A percentile compares a stretch with the other conserved stretches of the same genome.
Conservation (phyloP, 2,888 invertebrate genomes). For the Sisyra terminalis region DNA sequence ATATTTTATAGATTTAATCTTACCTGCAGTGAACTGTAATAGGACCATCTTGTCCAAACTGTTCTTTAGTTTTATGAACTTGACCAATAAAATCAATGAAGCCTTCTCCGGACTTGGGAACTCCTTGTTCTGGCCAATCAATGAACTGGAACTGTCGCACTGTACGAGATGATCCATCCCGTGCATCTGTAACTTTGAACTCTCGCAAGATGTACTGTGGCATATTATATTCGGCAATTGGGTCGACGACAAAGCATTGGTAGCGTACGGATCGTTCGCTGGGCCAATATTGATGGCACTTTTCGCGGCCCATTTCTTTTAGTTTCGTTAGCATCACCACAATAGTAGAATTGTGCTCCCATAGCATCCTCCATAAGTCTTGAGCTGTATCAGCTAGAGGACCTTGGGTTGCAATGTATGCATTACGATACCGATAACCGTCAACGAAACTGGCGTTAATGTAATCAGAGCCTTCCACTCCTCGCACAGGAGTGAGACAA, state of each 20-base stretch:
- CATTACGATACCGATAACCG: constrained; percentile 81
- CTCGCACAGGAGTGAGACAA: constrained; percentile 77
- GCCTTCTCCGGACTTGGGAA: constrained; percentile 94
- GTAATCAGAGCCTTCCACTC: constrained; percentile 91
- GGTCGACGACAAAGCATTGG: constrained; percentile 96
- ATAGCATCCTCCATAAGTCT: constrained; percentile 99
- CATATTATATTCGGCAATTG: constrained; percentile 99
- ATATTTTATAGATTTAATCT: constrained; percentile 10
- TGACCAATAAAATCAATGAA: constrained; percentile 99
- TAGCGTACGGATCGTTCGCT: constrained; percentile 93
- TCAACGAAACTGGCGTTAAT: constrained; percentile 98
- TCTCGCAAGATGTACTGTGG: constrained; percentile 96
- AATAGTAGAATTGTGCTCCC: constrained; percentile 99
- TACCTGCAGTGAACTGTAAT: constrained; percentile 96
- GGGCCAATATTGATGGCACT: constrained; percentile 99
- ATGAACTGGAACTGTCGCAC: constrained; percentile 94
- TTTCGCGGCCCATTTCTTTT: constrained; percentile 96
- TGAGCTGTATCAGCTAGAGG: constrained; percentile 92
- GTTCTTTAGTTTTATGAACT: constrained; percentile 99
- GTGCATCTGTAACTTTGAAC: constrained; percentile 96
- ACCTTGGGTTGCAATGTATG: constrained; percentile 99
- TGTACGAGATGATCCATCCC: constrained; percentile 91
- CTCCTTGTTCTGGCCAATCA: constrained; percentile 93
- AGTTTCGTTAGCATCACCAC: constrained; percentile 97
- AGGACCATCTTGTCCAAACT: constrained; percentile 98